These are phyloP conservation scores for Pogonocherus hispidulus DNA, from an alignment of 2,888 invertebrate species.

Conservation along the genomic window DNA sequence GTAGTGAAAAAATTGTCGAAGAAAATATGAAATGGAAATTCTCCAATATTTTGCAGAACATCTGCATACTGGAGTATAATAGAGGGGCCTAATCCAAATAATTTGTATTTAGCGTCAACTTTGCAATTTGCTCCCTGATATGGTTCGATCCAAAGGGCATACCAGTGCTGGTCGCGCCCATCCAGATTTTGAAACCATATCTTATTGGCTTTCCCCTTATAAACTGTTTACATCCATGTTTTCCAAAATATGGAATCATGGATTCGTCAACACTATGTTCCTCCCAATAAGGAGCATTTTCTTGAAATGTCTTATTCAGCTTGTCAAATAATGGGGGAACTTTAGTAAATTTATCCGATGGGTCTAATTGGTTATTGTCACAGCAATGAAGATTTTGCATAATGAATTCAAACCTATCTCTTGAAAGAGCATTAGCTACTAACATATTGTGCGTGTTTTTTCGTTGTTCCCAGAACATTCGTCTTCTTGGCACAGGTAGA, in stretches of 20 bases:
- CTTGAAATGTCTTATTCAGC: constrained; percentile 21
- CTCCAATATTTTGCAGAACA: constrained; percentile 29
- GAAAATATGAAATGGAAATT: too few species aligned
- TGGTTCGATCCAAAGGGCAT: constrained; percentile 26
- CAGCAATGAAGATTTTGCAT: constrained; percentile 32
- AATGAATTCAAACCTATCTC: constrained; percentile 25
- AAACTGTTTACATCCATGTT: constrained; percentile 28
- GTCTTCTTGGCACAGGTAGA: constrained; percentile 3
- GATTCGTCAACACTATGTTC: constrained; percentile 14
- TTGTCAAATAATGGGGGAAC: constrained; percentile 23
- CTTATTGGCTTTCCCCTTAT: constrained; percentile 10
- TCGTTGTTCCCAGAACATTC: constrained; percentile 18
- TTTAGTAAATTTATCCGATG: constrained; percentile 22
- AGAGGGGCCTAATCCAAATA: constrained; percentile 41
- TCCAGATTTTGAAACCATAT: neutral
- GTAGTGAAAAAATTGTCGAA: constrained; percentile 34
- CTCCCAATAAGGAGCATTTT: neutral
- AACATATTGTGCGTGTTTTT: constrained; percentile 6
- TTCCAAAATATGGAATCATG: constrained; percentile 30
- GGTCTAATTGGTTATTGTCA: constrained; percentile 21
- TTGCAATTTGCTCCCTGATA: constrained; percentile 48
- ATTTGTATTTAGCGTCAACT: constrained; percentile 31
- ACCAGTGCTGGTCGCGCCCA: neutral
- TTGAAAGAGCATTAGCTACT: constrained; percentile 22
- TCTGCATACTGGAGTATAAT: constrained; percentile 36